Conservation (phyloP, 2,797 vertebrate species). For the Acipenser transmontanus region DNA sequence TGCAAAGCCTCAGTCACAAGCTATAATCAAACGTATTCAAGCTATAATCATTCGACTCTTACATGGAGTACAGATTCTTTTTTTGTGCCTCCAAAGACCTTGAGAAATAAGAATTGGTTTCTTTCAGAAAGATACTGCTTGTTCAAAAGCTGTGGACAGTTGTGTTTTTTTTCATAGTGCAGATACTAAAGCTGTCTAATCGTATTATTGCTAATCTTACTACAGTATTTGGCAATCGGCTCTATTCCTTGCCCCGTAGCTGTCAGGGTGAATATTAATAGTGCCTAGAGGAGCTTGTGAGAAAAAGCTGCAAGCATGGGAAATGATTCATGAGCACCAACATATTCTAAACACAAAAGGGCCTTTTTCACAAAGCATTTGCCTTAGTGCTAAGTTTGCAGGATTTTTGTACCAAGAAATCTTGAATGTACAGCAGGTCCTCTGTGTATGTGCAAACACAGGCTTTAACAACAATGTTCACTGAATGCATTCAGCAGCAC, state of each 20-base stretch:
- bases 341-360: slow-evolving; percentile 23
- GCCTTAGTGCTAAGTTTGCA: too few species aligned
- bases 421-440: too few species aligned
- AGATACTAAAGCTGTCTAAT: slow-evolving; percentile 20
- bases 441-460: too few species aligned
- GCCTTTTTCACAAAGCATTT: slow-evolving; percentile 16
- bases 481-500: too few species aligned
- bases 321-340: slow-evolving; percentile 29
- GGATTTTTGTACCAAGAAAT: too few species aligned
- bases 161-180: slow-evolving; percentile 9
- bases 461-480: too few species aligned
- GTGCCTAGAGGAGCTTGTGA: slow-evolving; percentile 12
- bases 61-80: too few species aligned
- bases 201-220: slow-evolving; percentile 27
- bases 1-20: slow-evolving; percentile 18
- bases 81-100: too few species aligned
- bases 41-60: too few species aligned
- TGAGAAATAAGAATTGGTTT: too few species aligned
- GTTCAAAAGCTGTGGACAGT: neutral
- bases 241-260: slow-evolving; percentile 29
- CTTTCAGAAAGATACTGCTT: neutral
- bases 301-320: slow-evolving; percentile 9
- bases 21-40: too few species aligned
- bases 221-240: slow-evolving; percentile 20
- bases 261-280: slow-evolving; percentile 38